Percentiles rank a stretch among this genome's conserved stretches.
These are phyloP conservation scores for Drosophila tanythrix DNA, from an alignment of 2,888 invertebrate genomes.

Conservation along the genomic window DNA sequence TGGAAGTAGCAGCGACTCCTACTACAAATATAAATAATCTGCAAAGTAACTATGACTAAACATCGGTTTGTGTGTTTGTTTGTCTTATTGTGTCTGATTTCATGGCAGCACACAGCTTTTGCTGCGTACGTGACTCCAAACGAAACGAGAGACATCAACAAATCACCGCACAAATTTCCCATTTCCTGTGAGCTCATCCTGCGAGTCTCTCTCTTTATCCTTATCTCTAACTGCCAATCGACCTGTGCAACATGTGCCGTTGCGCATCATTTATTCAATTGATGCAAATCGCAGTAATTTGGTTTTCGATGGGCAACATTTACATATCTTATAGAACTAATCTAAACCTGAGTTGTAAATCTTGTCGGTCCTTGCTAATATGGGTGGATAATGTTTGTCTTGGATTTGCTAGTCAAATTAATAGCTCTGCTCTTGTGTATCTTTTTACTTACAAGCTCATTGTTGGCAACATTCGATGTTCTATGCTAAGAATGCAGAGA, in stretches of 20 bases:
- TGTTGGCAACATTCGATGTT: neutral
- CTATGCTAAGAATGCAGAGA: neutral
- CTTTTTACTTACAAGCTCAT: neutral
- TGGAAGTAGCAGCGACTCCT: constrained; percentile 5
- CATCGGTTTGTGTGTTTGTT: neutral
- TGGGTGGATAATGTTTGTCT: neutral
- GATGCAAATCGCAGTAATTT: constrained; percentile 40
- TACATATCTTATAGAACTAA: neutral
- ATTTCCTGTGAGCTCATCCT: constrained; percentile 24
- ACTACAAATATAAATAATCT: neutral
- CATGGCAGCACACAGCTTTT: constrained; percentile 16
- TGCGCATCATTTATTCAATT: constrained; percentile 47
- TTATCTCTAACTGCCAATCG: neutral
- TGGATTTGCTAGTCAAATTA: neutral
- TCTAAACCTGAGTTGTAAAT: neutral
- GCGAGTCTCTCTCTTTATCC: neutral
- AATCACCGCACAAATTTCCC: constrained; percentile 59
- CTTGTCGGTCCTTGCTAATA: neutral
- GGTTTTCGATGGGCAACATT: constrained; percentile 26
- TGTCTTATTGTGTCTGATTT: neutral
- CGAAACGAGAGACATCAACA: constrained; percentile 15
- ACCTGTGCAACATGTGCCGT: constrained; percentile 14
- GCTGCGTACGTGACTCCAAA: constrained; percentile 53
- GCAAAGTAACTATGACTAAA: neutral
- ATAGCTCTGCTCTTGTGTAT: neutral